phyloP scores from a whole-genome alignment of 2,113 vertebrate species.

The Fukomys damarensis region DNA sequence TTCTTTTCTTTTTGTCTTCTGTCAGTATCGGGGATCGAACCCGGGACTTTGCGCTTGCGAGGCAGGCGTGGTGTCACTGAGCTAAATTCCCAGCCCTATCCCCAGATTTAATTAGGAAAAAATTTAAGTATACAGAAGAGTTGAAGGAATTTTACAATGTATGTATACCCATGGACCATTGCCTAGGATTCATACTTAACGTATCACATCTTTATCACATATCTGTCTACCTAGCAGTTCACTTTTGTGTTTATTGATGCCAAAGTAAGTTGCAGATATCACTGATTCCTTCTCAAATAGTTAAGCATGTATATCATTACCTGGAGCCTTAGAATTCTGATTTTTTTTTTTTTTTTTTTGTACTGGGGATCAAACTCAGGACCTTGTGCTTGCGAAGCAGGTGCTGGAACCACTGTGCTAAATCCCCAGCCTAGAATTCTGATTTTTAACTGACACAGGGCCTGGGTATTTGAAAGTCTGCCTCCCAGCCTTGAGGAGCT shows the following conservation, averaged over 20 bases:
- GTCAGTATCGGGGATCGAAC: too few species aligned
- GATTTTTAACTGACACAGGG: background rate
- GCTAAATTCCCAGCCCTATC: too few species aligned
- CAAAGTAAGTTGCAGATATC: background rate
- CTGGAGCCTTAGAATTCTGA: background rate
- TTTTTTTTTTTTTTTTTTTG: background rate
- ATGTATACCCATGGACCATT: background rate
- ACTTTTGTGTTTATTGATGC: background rate
- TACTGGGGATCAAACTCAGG: too few species aligned
- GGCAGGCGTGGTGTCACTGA: too few species aligned
- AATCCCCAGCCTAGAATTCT: background rate
- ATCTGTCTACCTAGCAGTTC: background rate
- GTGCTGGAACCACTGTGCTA: too few species aligned
- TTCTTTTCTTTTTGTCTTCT: too few species aligned
- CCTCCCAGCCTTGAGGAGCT: background rate
- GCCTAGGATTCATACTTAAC: background rate
- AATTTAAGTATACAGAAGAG: background rate
- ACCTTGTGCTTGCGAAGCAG: too few species aligned
- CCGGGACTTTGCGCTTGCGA: too few species aligned
- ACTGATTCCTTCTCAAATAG: background rate
- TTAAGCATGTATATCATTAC: slow-evolving; percentile 13
- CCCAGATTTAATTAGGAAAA: background rate
- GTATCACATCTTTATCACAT: background rate
- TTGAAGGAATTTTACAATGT: background rate
- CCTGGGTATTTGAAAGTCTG: background rate